Percentiles rank a stretch among this genome's conserved stretches.
phyloP scores from a whole-genome alignment of 2,888 invertebrate genomes.

The Pyralis farinalis region DNA sequence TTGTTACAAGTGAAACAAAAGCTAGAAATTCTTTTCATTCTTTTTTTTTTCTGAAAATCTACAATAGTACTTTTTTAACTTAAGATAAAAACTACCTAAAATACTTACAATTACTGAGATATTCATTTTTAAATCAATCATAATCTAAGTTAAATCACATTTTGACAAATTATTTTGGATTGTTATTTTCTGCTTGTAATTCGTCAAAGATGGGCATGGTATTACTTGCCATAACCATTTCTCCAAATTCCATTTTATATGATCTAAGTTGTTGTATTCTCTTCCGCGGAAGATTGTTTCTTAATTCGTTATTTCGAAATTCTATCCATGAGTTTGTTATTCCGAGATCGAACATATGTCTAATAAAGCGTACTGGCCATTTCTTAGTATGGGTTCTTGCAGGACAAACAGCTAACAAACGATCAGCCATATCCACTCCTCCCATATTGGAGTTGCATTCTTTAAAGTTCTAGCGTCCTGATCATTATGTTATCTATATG shows the following conservation, averaged over 20 bases:
- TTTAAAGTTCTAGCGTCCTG: constrained; percentile 12
- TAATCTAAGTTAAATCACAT: no score
- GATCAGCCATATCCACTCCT: constrained; percentile 14
- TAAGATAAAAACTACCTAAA: no score
- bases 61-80: no score
- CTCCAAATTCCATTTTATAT: neutral
- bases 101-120: no score
- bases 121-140: no score
- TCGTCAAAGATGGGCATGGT: no score
- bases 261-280: neutral
- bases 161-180: no score
- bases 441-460: constrained; percentile 9
- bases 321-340: constrained; percentile 14
- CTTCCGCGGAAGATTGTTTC: neutral
- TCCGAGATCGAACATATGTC: constrained; percentile 16
- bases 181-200: no score
- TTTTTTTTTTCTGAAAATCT: no score
- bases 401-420: constrained; percentile 14
- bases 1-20: no score
- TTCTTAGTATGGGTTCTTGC: constrained; percentile 12
- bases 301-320: constrained; percentile 4
- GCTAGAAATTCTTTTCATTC: no score
- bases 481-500: constrained; percentile 11
- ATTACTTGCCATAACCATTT: no score
- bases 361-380: constrained; percentile 18